Conservation (phyloP, 2,888 invertebrate species). For the Trypoxylon attenuatum region DNA sequence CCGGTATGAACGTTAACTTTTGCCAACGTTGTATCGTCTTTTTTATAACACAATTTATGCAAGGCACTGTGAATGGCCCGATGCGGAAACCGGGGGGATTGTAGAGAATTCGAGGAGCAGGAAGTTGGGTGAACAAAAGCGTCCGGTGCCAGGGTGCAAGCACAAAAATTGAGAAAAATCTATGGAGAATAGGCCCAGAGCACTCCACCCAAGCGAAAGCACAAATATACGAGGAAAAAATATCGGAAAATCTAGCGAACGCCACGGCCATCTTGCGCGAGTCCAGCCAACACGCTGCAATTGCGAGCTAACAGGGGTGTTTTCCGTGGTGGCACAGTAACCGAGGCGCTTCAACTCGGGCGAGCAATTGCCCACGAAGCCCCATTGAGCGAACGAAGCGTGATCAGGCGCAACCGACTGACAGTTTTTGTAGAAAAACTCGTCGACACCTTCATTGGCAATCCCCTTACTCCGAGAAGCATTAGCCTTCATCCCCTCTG, state of each 20-base stretch:
- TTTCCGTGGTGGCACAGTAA: conserved; percentile 4
- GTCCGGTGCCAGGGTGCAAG: not conserved
- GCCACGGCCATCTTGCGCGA: conserved; percentile 54
- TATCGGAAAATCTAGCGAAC: not conserved
- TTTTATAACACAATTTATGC: too few species aligned
- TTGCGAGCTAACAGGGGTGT: not conserved
- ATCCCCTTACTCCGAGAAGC: not conserved
- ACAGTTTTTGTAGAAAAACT: too few species aligned
- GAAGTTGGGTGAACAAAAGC: too few species aligned
- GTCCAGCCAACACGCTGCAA: conserved; percentile 15
- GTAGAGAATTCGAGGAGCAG: too few species aligned
- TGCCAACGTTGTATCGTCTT: too few species aligned
- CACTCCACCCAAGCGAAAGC: not conserved
- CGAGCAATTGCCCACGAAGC: not conserved
- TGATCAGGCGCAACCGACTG: not conserved
- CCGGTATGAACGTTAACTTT: too few species aligned
- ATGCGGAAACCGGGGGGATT: too few species aligned
- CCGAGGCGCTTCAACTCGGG: not conserved
- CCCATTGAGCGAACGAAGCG: not conserved
- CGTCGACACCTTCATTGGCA: not conserved
- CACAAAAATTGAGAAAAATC: not conserved
- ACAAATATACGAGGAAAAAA: conserved; percentile 12
- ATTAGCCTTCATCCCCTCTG: not conserved
- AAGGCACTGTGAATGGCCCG: too few species aligned
- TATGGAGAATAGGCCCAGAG: not conserved